These are phyloP conservation scores for Coccyzus lansbergi DNA, from an alignment of 2,797 vertebrate species.

Conservation along the genomic window DNA sequence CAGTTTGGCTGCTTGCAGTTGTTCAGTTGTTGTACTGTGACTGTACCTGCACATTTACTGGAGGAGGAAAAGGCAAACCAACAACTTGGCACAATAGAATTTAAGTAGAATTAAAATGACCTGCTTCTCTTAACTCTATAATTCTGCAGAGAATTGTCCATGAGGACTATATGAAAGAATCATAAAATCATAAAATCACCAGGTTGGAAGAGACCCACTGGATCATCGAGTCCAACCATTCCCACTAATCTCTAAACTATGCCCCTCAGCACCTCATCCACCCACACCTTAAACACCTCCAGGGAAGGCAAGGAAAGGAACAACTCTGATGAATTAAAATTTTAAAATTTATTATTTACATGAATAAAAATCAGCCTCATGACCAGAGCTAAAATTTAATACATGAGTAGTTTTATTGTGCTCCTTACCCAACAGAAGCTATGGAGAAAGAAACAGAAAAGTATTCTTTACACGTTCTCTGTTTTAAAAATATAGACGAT, in stretches of 20 bases:
- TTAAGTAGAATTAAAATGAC: neutral
- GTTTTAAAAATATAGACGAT: neutral
- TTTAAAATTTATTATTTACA: neutral
- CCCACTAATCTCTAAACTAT: no score
- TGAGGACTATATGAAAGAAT: neutral
- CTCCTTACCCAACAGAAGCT: neutral
- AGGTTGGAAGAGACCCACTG: no score
- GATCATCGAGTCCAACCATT: no score
- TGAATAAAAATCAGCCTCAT: neutral
- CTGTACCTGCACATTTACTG: neutral
- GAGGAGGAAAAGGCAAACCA: neutral
- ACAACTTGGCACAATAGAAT: neutral
- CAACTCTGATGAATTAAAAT: neutral
- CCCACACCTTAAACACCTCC: no score
- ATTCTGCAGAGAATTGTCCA: neutral
- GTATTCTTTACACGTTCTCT: neutral
- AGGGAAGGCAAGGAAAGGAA: no score
- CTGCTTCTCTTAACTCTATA: neutral
- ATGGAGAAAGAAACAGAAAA: neutral
- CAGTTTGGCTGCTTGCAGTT: neutral
- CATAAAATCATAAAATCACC: no score
- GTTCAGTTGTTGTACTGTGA: neutral
- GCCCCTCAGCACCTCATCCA: no score
- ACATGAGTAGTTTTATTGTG: neutral
- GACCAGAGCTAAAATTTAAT: neutral